Conservation (phyloP, 2,113 vertebrate species). For the Vimba vimba region DNA sequence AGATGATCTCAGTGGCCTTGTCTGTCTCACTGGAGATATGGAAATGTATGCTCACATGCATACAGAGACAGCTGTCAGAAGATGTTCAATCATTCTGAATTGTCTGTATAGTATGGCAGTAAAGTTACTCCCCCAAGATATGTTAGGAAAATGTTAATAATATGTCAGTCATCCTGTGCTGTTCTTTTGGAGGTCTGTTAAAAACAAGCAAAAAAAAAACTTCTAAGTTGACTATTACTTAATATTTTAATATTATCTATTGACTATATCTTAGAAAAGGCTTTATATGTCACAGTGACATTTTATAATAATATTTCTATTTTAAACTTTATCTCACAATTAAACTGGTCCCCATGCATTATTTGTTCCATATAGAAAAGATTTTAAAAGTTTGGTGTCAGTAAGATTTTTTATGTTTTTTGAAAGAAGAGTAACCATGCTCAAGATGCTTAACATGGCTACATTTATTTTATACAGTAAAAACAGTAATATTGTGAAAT, state of each 20-base stretch:
- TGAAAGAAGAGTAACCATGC: background rate
- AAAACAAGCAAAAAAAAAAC: background rate
- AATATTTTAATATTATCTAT: background rate
- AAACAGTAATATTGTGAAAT: too few species aligned
- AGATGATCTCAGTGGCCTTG: conserved; percentile 19
- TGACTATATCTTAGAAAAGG: background rate
- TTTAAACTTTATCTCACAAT: background rate
- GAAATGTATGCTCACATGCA: conserved; percentile 25
- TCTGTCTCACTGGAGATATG: conserved; percentile 10
- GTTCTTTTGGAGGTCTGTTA: background rate
- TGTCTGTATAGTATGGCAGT: background rate
- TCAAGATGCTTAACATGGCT: too few species aligned
- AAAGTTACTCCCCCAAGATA: background rate
- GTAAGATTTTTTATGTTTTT: background rate
- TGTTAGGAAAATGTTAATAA: background rate
- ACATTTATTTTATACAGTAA: too few species aligned
- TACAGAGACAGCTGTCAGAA: conserved; percentile 15
- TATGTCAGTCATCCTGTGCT: background rate
- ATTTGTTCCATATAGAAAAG: too few species aligned
- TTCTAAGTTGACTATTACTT: background rate
- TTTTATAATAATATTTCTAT: background rate
- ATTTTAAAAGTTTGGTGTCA: background rate
- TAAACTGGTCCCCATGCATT: background rate
- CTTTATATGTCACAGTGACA: background rate
- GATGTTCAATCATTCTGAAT: background rate